Evolutionary conservation across 1,140 invertebrate genomes (phyloP).

Genomic region (Platyscapa corneri): DNA sequence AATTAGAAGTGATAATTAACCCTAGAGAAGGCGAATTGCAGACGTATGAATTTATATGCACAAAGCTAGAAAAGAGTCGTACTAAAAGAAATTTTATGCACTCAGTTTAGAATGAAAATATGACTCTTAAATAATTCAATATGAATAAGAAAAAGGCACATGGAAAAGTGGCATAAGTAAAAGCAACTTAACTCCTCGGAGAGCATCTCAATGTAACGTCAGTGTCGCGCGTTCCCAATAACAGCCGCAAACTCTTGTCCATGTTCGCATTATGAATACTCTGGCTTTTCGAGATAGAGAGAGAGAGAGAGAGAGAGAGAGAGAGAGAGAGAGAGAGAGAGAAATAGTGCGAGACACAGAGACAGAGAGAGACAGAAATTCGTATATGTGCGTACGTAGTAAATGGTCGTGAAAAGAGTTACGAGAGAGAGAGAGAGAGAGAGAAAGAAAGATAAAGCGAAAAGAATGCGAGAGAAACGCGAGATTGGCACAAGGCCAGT

Average conservation of each 20-base stretch:
- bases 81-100: too few species aligned
- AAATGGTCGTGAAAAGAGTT: neutral
- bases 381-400: neutral
- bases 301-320: conserved; percentile 25
- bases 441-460: neutral
- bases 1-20: too few species aligned
- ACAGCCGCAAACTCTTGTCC: neutral
- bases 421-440: conserved; percentile 23
- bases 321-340: neutral
- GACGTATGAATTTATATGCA: neutral
- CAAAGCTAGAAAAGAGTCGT: neutral
- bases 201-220: neutral
- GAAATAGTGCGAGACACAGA: conserved; percentile 59
- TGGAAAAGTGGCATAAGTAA: neutral
- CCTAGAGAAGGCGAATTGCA: neutral
- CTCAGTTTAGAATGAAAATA: neutral
- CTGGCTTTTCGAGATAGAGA: neutral
- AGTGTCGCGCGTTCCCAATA: neutral
- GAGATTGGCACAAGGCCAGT: conserved; percentile 66
- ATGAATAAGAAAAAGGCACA: neutral
- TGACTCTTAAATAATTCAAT: neutral
- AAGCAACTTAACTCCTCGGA: neutral
- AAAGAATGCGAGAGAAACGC: neutral
- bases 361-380: conserved; percentile 56
- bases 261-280: neutral